Evolutionary conservation across 2,797 vertebrate species (phyloP).

Genomic region (Telmatherina bonti): DNA sequence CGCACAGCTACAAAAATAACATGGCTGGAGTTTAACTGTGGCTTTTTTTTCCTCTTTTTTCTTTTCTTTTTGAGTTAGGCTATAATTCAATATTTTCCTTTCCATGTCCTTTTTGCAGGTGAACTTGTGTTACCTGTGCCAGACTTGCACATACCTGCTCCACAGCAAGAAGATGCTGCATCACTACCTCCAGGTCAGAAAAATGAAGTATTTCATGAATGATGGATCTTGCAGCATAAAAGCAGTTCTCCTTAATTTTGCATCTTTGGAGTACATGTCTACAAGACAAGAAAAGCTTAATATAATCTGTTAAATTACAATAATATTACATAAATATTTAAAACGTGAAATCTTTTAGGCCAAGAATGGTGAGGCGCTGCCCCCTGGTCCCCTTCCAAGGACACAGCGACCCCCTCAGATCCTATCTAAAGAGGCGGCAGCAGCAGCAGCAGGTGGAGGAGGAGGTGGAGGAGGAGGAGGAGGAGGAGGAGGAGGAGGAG

Average conservation of each 20-base stretch:
- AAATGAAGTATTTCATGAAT: background rate
- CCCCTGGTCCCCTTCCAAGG: conserved; percentile 83
- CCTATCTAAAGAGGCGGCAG: conserved; percentile 82
- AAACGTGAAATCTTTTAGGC: conserved; percentile 73
- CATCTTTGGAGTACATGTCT: background rate
- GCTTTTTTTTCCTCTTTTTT: too few relatives aligned
- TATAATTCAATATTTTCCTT: background rate
- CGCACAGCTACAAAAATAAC: background rate
- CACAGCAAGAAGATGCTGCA: conserved; percentile 99
- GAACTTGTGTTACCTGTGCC: conserved; percentile 95
- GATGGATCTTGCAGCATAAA: background rate
- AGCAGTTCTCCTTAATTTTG: background rate
- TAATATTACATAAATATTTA: background rate
- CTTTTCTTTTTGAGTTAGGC: background rate
- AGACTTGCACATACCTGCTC: conserved; percentile 96
- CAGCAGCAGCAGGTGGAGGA: background rate
- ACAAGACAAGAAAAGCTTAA: background rate
- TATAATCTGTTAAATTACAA: background rate
- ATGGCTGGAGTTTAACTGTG: background rate
- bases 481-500: conserved; percentile 50
- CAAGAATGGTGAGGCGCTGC: conserved; percentile 91
- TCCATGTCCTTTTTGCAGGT: conserved; percentile 80
- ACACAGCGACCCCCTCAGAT: conserved; percentile 82
- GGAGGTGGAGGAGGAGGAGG: conserved; percentile 80
- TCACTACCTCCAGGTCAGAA: conserved; percentile 94